phyloP scores from a whole-genome alignment of 1,140 invertebrate genomes.

The Pseudomyrmex flavicornis region DNA sequence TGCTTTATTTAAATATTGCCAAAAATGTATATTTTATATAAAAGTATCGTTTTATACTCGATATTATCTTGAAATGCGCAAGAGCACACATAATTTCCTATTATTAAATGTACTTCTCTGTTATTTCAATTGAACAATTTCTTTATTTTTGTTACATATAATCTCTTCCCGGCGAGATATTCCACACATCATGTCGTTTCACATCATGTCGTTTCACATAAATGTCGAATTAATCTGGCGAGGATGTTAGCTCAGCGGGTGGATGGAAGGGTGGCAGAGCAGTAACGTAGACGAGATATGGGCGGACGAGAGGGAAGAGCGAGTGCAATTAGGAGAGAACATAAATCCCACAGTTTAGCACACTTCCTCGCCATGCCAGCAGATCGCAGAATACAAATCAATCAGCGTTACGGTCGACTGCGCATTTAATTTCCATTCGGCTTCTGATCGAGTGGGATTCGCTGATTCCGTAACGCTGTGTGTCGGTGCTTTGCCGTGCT shows the following conservation, averaged over 20 bases:
- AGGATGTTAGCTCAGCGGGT: conserved; percentile 33
- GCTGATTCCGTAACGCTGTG: conserved; percentile 48
- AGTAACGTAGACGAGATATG: conserved; percentile 23
- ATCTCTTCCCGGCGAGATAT: background rate
- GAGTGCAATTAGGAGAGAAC: conserved; percentile 84
- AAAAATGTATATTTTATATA: conserved; percentile 1
- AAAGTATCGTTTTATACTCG: background rate
- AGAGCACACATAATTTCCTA: background rate
- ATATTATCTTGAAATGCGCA: background rate
- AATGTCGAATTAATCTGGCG: conserved; percentile 39
- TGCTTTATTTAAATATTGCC: background rate
- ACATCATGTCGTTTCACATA: conserved; percentile 42
- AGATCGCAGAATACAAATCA: conserved; percentile 85
- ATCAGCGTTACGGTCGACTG: conserved; percentile 84
- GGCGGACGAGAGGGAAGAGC: conserved; percentile 6
- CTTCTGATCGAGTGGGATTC: conserved; percentile 68
- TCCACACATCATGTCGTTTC: background rate
- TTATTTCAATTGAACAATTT: conserved; percentile 43
- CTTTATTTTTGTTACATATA: background rate
- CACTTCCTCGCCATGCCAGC: conserved; percentile 80
- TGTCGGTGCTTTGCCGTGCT: conserved; percentile 48
- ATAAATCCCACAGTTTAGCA: conserved; percentile 84
- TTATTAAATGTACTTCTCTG: conserved; percentile 20
- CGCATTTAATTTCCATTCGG: conserved; percentile 85
- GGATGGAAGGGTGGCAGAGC: conserved; percentile 27